phyloP scores from a whole-genome alignment of 2,888 invertebrate genomes.

The Orthosia gracilis region DNA sequence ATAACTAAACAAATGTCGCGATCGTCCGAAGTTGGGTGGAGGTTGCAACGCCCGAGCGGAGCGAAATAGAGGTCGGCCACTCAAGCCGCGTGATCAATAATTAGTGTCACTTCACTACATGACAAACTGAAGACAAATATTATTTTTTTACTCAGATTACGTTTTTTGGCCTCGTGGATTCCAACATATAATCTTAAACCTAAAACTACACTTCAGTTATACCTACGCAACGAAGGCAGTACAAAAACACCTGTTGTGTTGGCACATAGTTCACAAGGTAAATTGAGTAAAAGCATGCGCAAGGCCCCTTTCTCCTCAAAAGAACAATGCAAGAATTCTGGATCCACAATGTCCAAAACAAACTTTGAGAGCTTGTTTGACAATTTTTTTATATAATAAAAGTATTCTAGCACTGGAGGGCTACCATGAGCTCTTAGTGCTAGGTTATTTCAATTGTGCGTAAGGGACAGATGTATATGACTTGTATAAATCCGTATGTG shows the following conservation, averaged over 20 bases:
- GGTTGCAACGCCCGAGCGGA: slow-evolving; percentile 53
- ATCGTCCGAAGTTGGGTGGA: slow-evolving; percentile 40
- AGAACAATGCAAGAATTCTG: not conserved
- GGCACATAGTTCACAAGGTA: slow-evolving; percentile 4
- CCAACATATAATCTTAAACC: not conserved
- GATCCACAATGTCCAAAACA: not conserved
- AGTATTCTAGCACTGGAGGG: not conserved
- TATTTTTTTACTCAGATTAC: not conserved
- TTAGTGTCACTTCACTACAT: slow-evolving; percentile 19
- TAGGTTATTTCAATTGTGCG: too few relatives aligned
- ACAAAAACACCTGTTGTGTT: slow-evolving; percentile 17
- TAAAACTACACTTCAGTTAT: not conserved
- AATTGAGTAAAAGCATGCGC: slow-evolving; percentile 18
- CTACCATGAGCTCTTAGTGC: too few relatives aligned
- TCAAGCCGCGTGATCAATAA: slow-evolving; percentile 40
- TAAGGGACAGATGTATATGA: too few relatives aligned
- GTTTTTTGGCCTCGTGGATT: slow-evolving; percentile 6
- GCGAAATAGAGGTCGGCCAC: slow-evolving; percentile 38
- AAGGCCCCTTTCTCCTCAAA: not conserved
- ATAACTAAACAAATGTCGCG: slow-evolving; percentile 28
- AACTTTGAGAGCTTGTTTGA: not conserved
- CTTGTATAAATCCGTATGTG: too few relatives aligned
- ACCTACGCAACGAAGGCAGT: not conserved
- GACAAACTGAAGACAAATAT: slow-evolving; percentile 11
- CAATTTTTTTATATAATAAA: not conserved